Base-by-base conservation (phyloP, 2,888 invertebrate species). In the Drosophila glabriapex region DNA sequence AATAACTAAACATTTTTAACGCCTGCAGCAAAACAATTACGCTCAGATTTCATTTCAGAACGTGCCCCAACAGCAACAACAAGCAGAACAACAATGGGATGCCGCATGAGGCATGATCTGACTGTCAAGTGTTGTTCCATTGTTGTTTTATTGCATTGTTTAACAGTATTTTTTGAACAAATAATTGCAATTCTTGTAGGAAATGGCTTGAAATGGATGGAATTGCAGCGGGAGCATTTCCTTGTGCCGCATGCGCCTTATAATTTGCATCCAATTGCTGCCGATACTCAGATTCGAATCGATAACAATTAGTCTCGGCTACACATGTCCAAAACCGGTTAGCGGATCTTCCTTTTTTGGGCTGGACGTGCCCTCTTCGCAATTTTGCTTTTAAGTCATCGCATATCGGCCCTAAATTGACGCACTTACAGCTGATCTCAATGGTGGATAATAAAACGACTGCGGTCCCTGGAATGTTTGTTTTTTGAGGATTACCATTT, bases 391-490 rank as follows among this genome's bases (percentile, higher is more conserved):
- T 73, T 72, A 82, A 85, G 70, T 85, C 77, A 88, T 85, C 83
- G 88, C 82, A 73, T 83, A 68, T 82, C 53, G 78, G 68, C 72
- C 81, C 79, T 84, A 86, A 89, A 86, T 86, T 86, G 77, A 86
- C 56, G 86, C 75, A 77, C 73, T 86, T 89, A 86, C 89, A 86
- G 74, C 76, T 70, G 85, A 89, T 85, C 78, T 53, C 61, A 59
- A 64, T 69, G 66, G 56, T 43, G 72, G 82, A 82, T 78, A 86
- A 71, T 61, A 68, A 64, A 77, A 35, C 49, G 63, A 41, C 52
- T 64, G 31, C 50, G 68, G 74, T 69, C 31, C 49, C 60, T 69
- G 67, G 62, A 72, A 71, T 79, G 64, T 76, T 76, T 71, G 64
- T 25, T 54, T 54, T 56, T 50, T 28, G 59, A 54, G 50, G 35